Evolutionary conservation across 2,113 vertebrate genomes (phyloP), one percentile per base, ranked within the genome.

Genomic region (Jaculus jaculus): DNA sequence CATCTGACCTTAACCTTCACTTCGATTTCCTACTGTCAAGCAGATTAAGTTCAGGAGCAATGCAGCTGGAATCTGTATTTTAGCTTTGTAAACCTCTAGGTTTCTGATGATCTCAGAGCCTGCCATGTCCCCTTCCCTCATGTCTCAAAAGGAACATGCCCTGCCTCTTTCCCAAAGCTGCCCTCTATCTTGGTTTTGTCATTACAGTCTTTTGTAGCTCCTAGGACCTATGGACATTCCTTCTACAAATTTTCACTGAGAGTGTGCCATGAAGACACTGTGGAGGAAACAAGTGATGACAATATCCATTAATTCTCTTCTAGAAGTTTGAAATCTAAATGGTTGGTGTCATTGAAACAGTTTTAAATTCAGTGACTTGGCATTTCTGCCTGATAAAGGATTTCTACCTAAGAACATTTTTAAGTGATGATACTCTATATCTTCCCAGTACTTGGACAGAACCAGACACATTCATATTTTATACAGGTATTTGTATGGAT

Each of bases 91-190:
- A 18, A 26, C 30, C 2, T 16, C 65, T 37, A 78, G 39, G 23
- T 39, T 87, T 91, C 81, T 72, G 28, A 34, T 21, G 42, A 87
- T 73, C 47, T 74, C 5, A 39, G 84, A 68, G 11, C 39, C 51
- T 15, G 15, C 32, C 37, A 32, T 4, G 0, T 6, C 2, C 34
- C 23, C 30, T 83, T 47, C 24, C 66, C 26, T 68, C 23, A n/a
- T 21, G 61, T 83, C 85, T 61, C 66, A 26, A 30, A 85, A 79
- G 15, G 28, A 2, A 34, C 34, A 13, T 21, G 3, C 24, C 68
- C 30, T 28, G 6, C 2, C 73, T 95, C 37, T 92, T 88, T 91
- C n/a, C 63, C 78, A 94, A 89, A 80, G 86, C 21, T 37, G 13
- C 2, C 68, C 23, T 28, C 21, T 21, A 58, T 60, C 82, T 84